These are phyloP conservation scores for Bedellia somnulentella DNA, from an alignment of 2,888 invertebrate species.

Conservation along the genomic window DNA sequence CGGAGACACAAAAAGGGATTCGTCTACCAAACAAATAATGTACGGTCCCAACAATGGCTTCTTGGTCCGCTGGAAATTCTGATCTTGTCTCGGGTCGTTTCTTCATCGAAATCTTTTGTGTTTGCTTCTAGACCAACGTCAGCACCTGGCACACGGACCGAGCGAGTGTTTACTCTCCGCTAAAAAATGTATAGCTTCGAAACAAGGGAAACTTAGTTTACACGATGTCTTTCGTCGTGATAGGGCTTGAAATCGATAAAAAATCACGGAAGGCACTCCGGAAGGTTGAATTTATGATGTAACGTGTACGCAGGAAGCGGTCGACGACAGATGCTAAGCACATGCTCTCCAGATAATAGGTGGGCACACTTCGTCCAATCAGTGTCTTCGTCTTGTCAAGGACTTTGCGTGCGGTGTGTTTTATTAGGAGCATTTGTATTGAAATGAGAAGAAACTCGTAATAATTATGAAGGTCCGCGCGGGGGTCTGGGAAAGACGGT, in stretches of 20 bases:
- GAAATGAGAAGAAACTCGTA: no score
- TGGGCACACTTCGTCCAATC: constrained; percentile 33
- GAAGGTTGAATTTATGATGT: constrained; percentile 55
- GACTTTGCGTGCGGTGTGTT: no score
- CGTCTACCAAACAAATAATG: constrained; percentile 38
- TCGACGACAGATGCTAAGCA: constrained; percentile 54
- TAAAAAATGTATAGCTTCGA: constrained; percentile 35
- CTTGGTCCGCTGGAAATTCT: constrained; percentile 22
- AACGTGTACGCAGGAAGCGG: constrained; percentile 38
- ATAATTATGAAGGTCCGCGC: no score
- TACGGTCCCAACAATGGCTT: constrained; percentile 24
- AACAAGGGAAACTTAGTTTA: constrained; percentile 46
- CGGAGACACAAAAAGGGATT: constrained; percentile 29
- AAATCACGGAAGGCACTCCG: constrained; percentile 50
- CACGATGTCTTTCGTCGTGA: constrained; percentile 51
- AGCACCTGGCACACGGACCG: constrained; percentile 22
- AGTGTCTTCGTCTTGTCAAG: constrained; percentile 22
- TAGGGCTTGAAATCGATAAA: constrained; percentile 39
- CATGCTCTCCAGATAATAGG: constrained; percentile 35
- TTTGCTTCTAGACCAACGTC: constrained; percentile 14
- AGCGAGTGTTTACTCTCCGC: constrained; percentile 38
- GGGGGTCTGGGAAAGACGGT: no score
- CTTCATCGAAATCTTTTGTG: constrained; percentile 53
- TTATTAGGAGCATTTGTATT: no score
- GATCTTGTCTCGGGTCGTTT: constrained; percentile 29